Evolutionary conservation across 2,888 invertebrate genomes (phyloP).

Genomic region (Dicyrtomina minuta): DNA sequence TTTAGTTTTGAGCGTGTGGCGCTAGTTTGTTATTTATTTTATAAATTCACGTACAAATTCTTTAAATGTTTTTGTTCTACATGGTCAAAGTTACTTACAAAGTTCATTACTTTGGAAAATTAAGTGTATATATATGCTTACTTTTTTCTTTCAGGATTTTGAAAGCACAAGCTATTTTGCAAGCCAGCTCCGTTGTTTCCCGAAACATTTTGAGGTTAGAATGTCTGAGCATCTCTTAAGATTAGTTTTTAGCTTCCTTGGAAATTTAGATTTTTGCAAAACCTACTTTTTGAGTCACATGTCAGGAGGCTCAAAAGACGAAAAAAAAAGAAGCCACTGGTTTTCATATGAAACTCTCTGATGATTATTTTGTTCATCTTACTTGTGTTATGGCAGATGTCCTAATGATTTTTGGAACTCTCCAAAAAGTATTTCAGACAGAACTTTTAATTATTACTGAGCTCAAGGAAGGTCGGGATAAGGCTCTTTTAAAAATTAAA

Average conservation of each 20-base stretch:
- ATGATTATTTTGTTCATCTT: not conserved
- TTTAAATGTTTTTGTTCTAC: no score
- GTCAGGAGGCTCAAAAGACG: not conserved
- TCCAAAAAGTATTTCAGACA: constrained; percentile 1
- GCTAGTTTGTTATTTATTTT: no score
- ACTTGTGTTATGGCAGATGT: not conserved
- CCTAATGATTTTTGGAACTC: not conserved
- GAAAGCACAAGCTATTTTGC: no score
- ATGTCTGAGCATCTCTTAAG: constrained; percentile 2
- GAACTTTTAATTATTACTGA: not conserved
- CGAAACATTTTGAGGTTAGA: not conserved
- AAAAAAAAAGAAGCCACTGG: not conserved
- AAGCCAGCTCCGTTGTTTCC: no score
- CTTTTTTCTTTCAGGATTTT: no score
- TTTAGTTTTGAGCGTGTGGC: no score
- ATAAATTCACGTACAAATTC: no score
- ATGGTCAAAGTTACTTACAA: no score
- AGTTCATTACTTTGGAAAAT: no score
- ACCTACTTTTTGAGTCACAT: not conserved
- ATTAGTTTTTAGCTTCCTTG: not conserved
- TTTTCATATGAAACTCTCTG: not conserved
- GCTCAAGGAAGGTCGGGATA: not conserved
- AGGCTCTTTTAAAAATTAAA: not conserved
- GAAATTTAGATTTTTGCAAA: not conserved
- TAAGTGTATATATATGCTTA: no score